A percentile compares a stretch with the other conserved stretches of the same genome.
Conservation (phyloP, 2,888 invertebrate species). For the Embidobia sp. region DNA sequence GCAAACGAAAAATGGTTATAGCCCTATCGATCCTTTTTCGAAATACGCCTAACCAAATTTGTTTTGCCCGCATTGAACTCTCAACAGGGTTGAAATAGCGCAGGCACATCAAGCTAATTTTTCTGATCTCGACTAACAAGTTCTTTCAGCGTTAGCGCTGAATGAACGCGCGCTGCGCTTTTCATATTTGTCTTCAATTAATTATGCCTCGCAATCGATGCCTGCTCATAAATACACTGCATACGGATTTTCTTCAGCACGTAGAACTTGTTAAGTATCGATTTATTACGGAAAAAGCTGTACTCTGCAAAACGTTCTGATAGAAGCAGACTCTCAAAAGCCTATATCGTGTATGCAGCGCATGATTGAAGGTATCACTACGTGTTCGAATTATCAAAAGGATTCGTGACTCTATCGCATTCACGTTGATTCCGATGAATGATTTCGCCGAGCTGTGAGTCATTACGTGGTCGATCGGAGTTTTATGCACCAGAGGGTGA, state of each 20-base stretch:
- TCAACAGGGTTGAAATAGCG: no score
- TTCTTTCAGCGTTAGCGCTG: neutral
- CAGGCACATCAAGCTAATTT: slow-evolving; percentile 20
- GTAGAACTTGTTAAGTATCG: slow-evolving; percentile 61
- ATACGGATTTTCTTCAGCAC: slow-evolving; percentile 42
- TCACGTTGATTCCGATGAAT: slow-evolving; percentile 76
- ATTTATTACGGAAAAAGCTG: slow-evolving; percentile 61
- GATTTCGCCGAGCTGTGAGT: slow-evolving; percentile 74
- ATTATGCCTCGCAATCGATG: slow-evolving; percentile 36
- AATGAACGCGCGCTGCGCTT: slow-evolving; percentile 20
- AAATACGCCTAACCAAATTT: no score
- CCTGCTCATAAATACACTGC: slow-evolving; percentile 30
- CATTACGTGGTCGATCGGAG: slow-evolving; percentile 73
- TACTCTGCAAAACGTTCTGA: slow-evolving; percentile 52
- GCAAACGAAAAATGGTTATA: no score
- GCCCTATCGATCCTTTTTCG: no score
- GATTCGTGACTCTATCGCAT: slow-evolving; percentile 61
- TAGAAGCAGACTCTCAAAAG: slow-evolving; percentile 52
- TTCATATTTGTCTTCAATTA: slow-evolving; percentile 46
- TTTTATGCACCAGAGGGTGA: slow-evolving; percentile 64
- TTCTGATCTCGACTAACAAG: slow-evolving; percentile 7
- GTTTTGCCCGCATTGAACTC: no score
- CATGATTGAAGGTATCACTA: slow-evolving; percentile 63
- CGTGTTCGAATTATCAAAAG: slow-evolving; percentile 62
- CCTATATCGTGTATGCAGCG: slow-evolving; percentile 56